Evolutionary conservation across 2,888 invertebrate species (phyloP).

Genomic region (Andrena dorsata): DNA sequence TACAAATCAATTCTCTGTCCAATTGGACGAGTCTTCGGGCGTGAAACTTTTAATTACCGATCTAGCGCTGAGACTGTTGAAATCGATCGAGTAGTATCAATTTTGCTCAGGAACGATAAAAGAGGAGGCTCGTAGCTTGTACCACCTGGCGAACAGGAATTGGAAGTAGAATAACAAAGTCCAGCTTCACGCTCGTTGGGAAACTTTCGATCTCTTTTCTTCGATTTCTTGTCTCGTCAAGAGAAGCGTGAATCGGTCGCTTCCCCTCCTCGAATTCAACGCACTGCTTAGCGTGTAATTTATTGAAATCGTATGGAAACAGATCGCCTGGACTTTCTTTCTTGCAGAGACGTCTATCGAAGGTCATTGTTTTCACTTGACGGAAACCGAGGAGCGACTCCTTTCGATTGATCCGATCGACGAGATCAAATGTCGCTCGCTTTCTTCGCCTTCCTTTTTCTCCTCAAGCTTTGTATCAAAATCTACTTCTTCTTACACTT

Average conservation of each 20-base stretch:
- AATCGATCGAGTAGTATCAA: too few species aligned
- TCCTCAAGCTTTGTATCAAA: background rate
- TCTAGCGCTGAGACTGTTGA: too few species aligned
- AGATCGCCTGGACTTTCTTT: conserved; percentile 72
- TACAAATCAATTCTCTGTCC: too few species aligned
- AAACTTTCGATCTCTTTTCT: conserved; percentile 56
- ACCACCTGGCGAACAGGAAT: background rate
- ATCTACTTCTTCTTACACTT: background rate
- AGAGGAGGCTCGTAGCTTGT: background rate
- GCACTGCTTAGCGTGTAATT: conserved; percentile 71
- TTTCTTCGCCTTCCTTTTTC: conserved; percentile 29
- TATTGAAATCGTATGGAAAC: conserved; percentile 75
- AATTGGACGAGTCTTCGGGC: too few species aligned
- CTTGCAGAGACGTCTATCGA: conserved; percentile 43
- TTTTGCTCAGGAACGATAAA: background rate
- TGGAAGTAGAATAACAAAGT: background rate
- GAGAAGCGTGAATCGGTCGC: conserved; percentile 37
- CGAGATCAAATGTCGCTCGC: conserved; percentile 32
- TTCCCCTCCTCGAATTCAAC: conserved; percentile 61
- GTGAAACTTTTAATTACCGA: too few species aligned
- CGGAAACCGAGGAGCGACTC: conserved; percentile 48
- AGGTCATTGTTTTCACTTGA: conserved; percentile 72
- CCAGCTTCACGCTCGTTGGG: conserved; percentile 18
- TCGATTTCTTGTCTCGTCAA: conserved; percentile 31
- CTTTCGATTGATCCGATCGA: conserved; percentile 45